phyloP scores from a whole-genome alignment of 2,797 vertebrate species.

The Florisuga fusca region DNA sequence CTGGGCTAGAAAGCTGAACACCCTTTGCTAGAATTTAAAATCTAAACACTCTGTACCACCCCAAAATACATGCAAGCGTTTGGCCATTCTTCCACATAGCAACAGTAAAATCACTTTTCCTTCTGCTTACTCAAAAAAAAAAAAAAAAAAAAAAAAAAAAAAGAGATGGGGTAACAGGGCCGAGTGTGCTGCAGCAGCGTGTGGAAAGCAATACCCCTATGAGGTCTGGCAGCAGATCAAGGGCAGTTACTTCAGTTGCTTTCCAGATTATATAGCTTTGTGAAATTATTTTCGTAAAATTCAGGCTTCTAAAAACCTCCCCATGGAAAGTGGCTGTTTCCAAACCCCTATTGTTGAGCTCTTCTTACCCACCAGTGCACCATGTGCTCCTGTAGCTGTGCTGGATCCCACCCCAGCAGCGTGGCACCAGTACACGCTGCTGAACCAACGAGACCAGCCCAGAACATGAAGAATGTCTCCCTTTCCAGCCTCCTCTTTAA shows the following conservation, averaged over 20 bases:
- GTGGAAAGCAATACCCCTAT: conserved; percentile 44
- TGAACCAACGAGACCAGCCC: conserved; percentile 20
- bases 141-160: neutral
- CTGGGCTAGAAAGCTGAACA: conserved; percentile 1
- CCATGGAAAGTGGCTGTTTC: neutral
- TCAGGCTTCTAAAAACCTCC: conserved; percentile 35
- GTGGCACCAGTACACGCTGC: neutral
- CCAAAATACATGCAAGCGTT: neutral
- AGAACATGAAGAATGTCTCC: conserved; percentile 36
- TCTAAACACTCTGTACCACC: neutral
- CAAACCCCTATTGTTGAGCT: conserved; percentile 1
- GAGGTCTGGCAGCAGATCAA: conserved; percentile 58
- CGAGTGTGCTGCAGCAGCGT: neutral
- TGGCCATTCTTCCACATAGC: conserved; percentile 26
- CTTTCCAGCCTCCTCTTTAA: conserved; percentile 60
- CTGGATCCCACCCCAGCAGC: conserved; percentile 14
- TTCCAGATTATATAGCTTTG: conserved; percentile 45
- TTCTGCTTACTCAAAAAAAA: neutral
- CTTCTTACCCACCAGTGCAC: neutral
- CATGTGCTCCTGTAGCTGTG: conserved; percentile 1
- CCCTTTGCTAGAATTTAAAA: neutral
- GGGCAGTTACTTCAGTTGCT: conserved; percentile 6
- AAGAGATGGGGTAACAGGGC: neutral
- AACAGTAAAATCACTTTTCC: conserved; percentile 25
- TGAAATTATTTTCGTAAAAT: conserved; percentile 44